These are phyloP conservation scores for Chelonia mydas DNA, from an alignment of 2,797 vertebrate species.

Conservation along the genomic window DNA sequence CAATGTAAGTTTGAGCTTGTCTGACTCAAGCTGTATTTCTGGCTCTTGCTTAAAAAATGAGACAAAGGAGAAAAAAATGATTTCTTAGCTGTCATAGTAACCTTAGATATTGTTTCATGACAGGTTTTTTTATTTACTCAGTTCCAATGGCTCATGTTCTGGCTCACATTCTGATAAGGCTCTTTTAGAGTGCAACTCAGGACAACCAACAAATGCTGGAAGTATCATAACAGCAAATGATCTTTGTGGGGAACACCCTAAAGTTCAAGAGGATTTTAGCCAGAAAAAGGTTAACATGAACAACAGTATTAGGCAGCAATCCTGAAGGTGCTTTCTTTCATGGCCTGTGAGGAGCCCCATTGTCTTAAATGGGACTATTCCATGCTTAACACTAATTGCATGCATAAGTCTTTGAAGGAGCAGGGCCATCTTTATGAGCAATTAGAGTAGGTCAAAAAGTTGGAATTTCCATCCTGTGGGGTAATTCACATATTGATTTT, in stretches of 20 bases:
- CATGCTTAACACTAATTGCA: not conserved
- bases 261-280: not conserved
- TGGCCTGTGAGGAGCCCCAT: not conserved
- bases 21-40: slow-evolving; percentile 8
- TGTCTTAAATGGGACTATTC: not conserved
- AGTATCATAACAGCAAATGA: slow-evolving; percentile 51
- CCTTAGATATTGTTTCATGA: not conserved
- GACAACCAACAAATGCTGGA: slow-evolving; percentile 50
- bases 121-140: slow-evolving; percentile 24
- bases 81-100: slow-evolving; percentile 25
- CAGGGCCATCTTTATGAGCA: not conserved
- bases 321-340: not conserved
- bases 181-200: slow-evolving; percentile 50
- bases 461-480: not conserved
- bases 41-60: slow-evolving; percentile 17
- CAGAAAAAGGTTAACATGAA: not conserved
- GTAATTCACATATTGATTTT: not conserved
- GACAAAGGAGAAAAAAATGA: slow-evolving; percentile 47
- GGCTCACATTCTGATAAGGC: slow-evolving; percentile 60
- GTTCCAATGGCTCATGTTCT: slow-evolving; percentile 40
- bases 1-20: slow-evolving; percentile 38
- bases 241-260: slow-evolving; percentile 47
- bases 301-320: not conserved
- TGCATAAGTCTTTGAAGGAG: not conserved
- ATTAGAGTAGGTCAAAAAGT: not conserved